These are phyloP conservation scores for Simalia tracyae DNA, from an alignment of 2,797 vertebrate species.

Conservation along the genomic window DNA sequence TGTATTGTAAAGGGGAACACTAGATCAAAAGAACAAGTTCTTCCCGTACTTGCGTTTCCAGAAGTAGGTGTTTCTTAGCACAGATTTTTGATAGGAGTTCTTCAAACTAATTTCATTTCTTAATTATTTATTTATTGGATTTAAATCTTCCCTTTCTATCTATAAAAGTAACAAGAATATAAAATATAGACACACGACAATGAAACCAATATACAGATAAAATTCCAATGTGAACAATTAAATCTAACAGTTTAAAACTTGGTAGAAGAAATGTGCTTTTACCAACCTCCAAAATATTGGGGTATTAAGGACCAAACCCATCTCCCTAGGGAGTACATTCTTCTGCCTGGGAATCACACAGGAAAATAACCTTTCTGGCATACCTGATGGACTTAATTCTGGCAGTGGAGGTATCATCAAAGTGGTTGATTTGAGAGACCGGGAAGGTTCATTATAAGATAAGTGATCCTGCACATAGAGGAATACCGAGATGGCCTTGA, in stretches of 20 bases:
- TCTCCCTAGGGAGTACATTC: not conserved
- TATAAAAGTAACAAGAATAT: not conserved
- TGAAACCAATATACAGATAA: not conserved
- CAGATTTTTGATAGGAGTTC: not conserved
- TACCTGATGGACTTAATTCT: not conserved
- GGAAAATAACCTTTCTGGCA: not conserved
- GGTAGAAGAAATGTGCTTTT: not conserved
- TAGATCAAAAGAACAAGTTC: conserved; percentile 43
- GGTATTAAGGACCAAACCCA: not conserved
- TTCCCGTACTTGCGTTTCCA: conserved; percentile 31
- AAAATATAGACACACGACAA: not conserved
- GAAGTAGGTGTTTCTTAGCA: conserved; percentile 35
- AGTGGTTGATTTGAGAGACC: not conserved
- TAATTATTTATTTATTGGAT: not conserved
- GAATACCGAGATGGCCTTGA: not conserved
- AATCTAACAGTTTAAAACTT: not conserved
- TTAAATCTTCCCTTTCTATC: not conserved
- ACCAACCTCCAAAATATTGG: not conserved
- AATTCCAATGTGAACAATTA: not conserved
- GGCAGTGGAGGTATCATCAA: not conserved
- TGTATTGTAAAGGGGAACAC: conserved; percentile 9
- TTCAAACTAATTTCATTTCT: not conserved
- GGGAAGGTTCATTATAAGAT: not conserved
- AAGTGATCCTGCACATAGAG: not conserved
- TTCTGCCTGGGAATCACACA: not conserved